Evolutionary conservation across 2,113 vertebrate genomes (phyloP).

Genomic region (Collichthys lucidus): DNA sequence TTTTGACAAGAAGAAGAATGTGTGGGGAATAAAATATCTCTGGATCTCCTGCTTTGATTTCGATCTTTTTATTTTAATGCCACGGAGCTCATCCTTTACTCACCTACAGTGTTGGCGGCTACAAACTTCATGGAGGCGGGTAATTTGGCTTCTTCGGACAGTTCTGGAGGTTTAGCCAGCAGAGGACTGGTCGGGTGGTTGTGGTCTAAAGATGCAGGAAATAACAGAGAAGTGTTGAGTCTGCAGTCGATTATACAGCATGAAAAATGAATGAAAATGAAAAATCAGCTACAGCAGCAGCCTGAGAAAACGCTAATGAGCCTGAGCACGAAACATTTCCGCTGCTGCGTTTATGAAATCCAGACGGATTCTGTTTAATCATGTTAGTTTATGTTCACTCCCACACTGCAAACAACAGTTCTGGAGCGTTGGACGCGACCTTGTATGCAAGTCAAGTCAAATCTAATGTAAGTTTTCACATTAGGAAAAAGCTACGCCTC

Average conservation of each 20-base stretch:
- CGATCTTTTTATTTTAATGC: neutral
- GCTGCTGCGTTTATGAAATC: neutral
- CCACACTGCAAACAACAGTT: neutral
- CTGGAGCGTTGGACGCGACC: neutral
- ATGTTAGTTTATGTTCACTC: conserved; percentile 1
- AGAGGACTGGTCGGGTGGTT: conserved; percentile 95
- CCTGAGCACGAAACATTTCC: neutral
- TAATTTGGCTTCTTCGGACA: conserved; percentile 93
- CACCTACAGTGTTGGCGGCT: conserved; percentile 92
- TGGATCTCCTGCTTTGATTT: neutral
- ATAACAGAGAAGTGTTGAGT: neutral
- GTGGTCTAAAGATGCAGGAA: conserved; percentile 84
- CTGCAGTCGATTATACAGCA: neutral
- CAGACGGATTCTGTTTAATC: conserved; percentile 13
- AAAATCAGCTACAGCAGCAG: neutral
- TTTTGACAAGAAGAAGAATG: neutral
- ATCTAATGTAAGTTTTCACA: neutral
- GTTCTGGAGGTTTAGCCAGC: conserved; percentile 91
- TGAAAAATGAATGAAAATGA: neutral
- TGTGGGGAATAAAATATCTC: no score
- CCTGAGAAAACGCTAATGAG: neutral
- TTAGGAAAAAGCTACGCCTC: neutral
- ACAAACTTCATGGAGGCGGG: conserved; percentile 93
- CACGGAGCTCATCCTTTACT: conserved; percentile 34
- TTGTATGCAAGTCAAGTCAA: neutral